phyloP scores from a whole-genome alignment of 2,888 invertebrate genomes.

The Platycheirus albimanus region DNA sequence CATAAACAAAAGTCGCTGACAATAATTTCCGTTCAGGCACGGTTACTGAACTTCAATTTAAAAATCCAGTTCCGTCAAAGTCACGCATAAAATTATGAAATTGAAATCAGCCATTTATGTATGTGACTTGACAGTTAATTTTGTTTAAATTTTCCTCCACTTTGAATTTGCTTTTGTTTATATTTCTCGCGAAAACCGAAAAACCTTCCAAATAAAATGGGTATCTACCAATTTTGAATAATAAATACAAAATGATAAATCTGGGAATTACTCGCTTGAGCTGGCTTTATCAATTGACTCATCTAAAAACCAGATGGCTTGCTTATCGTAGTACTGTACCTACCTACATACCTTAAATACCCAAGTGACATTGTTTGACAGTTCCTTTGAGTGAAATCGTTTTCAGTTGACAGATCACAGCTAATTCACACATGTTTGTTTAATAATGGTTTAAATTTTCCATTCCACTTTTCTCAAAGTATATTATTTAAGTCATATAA shows the following conservation, averaged over 20 bases:
- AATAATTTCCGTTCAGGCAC: too few species aligned
- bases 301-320: slow-evolving; percentile 1
- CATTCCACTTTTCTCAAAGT: slow-evolving; percentile 27
- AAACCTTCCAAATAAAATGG: neutral
- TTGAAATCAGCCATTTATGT: neutral
- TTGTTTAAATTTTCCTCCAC: neutral
- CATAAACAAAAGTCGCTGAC: too few species aligned
- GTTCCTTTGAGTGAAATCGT: slow-evolving; percentile 7
- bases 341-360: neutral
- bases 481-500: too few species aligned
- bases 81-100: slow-evolving; percentile 7
- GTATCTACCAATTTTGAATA: neutral
- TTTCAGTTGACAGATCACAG: slow-evolving; percentile 22
- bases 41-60: neutral
- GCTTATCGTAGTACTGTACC: neutral
- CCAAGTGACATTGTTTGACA: slow-evolving; percentile 33
- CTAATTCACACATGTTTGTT: too few species aligned
- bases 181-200: neutral
- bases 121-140: slow-evolving; percentile 13
- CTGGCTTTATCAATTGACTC: neutral
- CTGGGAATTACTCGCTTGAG: slow-evolving; percentile 2
- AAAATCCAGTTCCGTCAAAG: slow-evolving; percentile 3
- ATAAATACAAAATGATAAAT: neutral
- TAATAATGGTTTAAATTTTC: slow-evolving; percentile 20
- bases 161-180: neutral